Base-by-base conservation (phyloP, 2,797 vertebrate genomes). In the Sphenodon punctatus region DNA sequence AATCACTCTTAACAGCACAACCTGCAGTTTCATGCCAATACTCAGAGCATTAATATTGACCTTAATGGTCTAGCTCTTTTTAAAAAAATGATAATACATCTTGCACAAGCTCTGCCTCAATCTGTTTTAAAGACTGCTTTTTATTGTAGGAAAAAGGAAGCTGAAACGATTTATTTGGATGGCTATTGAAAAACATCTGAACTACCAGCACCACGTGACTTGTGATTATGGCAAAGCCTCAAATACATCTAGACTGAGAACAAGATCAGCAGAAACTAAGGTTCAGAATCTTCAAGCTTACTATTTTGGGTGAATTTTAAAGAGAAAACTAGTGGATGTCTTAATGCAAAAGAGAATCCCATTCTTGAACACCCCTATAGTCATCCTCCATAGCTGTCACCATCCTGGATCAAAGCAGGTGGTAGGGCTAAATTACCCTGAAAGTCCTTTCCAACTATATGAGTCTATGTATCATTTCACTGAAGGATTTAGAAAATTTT, bases 401-500 rank as follows among this genome's bases (percentile, higher is more conserved):
- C n/a, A n/a, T n/a, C n/a, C n/a, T n/a, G n/a, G n/a, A n/a, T n/a
- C n/a, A n/a, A n/a, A n/a, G n/a, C n/a, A n/a, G n/a, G n/a, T n/a
- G n/a, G n/a, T n/a, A n/a, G n/a, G n/a, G n/a, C n/a, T n/a, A n/a
- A n/a, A n/a, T n/a, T n/a, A n/a, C n/a, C n/a, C n/a, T n/a, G n/a
- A n/a, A n/a, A n/a, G n/a, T n/a, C n/a, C n/a, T n/a, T n/a, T n/a
- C n/a, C n/a, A n/a, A n/a, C n/a, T n/a, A n/a, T n/a, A n/a, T n/a
- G n/a, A n/a, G n/a, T n/a, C n/a, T n/a, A n/a, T n/a, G n/a, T n/a
- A 8, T 9, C 72, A 72, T 69, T 86, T 82, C 67, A 72, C 20
- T 65, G 23, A 3, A 77, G 67, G 16, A 61, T 58, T 63, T 79
- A 46, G 2, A 39, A n/a, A n/a, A n/a, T n/a, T n/a, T n/a, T n/a